Evolutionary conservation across 1,140 invertebrate species (phyloP), one percentile per base, ranked within the genome.

Genomic region (Drosophila trapezifrons): DNA sequence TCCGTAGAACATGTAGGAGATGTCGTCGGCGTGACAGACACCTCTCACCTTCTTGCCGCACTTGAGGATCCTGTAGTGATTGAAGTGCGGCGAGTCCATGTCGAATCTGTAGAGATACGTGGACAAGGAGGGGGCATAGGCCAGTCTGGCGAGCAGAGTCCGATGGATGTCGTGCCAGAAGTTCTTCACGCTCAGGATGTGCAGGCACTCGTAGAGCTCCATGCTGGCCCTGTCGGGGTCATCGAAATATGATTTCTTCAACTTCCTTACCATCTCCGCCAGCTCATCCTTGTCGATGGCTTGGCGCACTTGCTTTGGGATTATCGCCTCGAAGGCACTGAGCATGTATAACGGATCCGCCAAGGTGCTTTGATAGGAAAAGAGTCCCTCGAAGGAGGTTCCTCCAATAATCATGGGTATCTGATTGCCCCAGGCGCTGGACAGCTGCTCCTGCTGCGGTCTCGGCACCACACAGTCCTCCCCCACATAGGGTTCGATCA

Each of bases 1-100:
- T 25, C 91, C 93, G 55, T 93, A 91, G 77, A 95, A 96, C 47
- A 95, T 70, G 80, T 95, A 95, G 57, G 94, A 94, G 2, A 95
- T 38, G 60, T 96, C 95, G 62, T 96, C 95, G 0, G 93, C 94
- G 78, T 96, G 95, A 51, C 92, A 93, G 3, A 93, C 93, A 4
- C 90, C 87, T 3, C 82, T 58, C 46, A 87, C 83, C 6, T 87
- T 63, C 0, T 38, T 65, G 0, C 83, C 82, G 12, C 82, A 86
- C n/a, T 79, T 72, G 4, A 86, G 91, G 70, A 62, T 92, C 17
- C 90, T 75, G 32, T 71, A 77, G 38, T 85, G 73, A 66, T 92
- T 92, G 29, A 57, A 85, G 20, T 78, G 76, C 20, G 75, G 46
- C 7, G 92, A 90, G 37, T 93, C 91, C 60, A 93, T 82, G 27